Base-by-base conservation (phyloP, 1,140 invertebrate species). In the Sesamia nonagrioides region DNA sequence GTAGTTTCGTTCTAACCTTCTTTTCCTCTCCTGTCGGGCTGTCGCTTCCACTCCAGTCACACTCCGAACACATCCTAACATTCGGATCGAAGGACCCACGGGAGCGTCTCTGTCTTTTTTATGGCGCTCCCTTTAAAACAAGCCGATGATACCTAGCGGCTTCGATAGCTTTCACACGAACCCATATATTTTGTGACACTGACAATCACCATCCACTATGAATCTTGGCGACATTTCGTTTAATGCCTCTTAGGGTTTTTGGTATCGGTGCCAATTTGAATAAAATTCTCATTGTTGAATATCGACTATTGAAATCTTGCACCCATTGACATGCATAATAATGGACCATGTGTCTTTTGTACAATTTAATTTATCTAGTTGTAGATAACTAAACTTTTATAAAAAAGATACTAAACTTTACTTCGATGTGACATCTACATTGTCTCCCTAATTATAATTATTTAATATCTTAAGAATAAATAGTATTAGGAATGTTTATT, bases 91-190 rank as follows among this genome's bases (percentile, higher is more conserved):
- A 52, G 48, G 40, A 73, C 82, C 77, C 82, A 56, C 58, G 82
- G 73, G 82, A 83, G 21, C 15, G 33, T n/a, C 60, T 40, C 60
- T 71, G 75, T 83, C 78, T 54, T 63, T 58, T 83, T 81, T 83
- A 81, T 54, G 72, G 79, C 80, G 63, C 68, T 69, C 79, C 80
- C 78, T 84, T 79, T 82, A 82, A 84, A 84, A 81, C 77, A 81
- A 78, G 60, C 61, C 77, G 45, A 52, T 73, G 83, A 79, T 83
- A 73, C 80, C 75, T 82, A 80, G 15, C 33, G 42, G 60, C 33
- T 50, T 35, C 45, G 74, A 77, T 77, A 68, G 61, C 27, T 66
- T 66, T 42, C 61, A 66, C 69, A 18, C 48, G 35, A 45, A 40
- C 60, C 27, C 45, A 45, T 68, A 77, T 77, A 77, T 77, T 54